A percentile compares a stretch with the other conserved stretches of the same genome.
Evolutionary conservation across 2,888 invertebrate genomes (phyloP).

Genomic region (Geophilus truncorum): DNA sequence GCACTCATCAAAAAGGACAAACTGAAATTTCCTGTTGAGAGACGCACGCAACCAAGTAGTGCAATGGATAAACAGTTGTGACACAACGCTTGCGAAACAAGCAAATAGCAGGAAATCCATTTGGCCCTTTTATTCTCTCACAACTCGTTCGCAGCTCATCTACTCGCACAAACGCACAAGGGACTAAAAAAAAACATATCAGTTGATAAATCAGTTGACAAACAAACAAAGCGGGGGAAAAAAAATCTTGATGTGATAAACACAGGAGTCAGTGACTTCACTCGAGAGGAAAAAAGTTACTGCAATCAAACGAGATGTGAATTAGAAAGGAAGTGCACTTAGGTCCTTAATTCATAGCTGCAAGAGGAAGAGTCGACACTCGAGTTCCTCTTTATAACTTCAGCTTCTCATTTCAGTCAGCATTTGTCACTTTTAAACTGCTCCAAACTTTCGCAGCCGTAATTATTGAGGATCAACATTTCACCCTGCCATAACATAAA

Average conservation of each 20-base stretch:
- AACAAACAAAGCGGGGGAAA: not conserved
- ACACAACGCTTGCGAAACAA: not conserved
- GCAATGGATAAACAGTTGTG: not conserved
- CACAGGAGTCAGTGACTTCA: not conserved
- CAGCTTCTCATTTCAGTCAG: not conserved
- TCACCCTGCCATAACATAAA: too few relatives aligned
- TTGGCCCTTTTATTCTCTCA: not conserved
- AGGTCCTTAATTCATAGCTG: not conserved
- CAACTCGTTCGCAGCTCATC: not conserved
- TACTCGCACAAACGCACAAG: not conserved
- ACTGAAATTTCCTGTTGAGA: not conserved
- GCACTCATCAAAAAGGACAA: not conserved
- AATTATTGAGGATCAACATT: not conserved
- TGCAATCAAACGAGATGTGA: not conserved
- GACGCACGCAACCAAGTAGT: not conserved
- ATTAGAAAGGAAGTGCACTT: not conserved
- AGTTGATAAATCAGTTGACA: not conserved
- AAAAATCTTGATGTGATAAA: not conserved
- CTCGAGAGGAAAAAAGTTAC: not conserved
- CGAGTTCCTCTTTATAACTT: not conserved
- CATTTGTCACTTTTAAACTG: not conserved
- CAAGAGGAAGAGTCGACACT: not conserved
- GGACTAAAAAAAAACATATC: not conserved
- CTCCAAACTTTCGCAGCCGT: not conserved
- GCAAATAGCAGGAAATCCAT: not conserved